Percentiles rank a stretch among this genome's conserved stretches.
These are phyloP conservation scores for Cossypha dichroa DNA, from an alignment of 2,797 vertebrate genomes.

Conservation along the genomic window DNA sequence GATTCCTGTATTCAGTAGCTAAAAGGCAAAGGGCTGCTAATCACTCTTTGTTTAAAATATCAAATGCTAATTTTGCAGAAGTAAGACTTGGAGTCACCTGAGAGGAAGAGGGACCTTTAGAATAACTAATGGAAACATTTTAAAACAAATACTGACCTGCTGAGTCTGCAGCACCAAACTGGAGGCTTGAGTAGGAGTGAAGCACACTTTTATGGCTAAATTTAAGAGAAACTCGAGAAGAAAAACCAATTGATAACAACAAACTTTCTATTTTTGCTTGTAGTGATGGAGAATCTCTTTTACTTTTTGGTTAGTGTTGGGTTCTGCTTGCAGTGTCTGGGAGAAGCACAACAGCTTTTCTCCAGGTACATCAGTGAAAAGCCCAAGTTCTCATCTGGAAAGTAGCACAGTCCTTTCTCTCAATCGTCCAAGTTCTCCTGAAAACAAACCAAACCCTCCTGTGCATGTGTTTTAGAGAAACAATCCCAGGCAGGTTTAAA, in stretches of 20 bases:
- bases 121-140: background rate
- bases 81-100: background rate
- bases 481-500: background rate
- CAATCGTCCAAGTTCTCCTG: background rate
- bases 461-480: background rate
- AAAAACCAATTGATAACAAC: background rate
- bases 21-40: background rate
- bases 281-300: background rate
- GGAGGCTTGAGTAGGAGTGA: background rate
- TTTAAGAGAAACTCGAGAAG: background rate
- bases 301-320: fast-evolving
- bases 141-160: background rate
- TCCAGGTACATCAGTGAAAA: background rate
- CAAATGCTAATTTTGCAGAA: background rate
- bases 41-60: background rate
- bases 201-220: background rate
- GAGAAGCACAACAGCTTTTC: background rate
- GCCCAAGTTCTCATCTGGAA: background rate
- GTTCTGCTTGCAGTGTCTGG: background rate
- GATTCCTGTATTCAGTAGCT: background rate
- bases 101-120: background rate
- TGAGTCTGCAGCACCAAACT: background rate
- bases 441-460: background rate
- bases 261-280: background rate
- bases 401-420: background rate